Base-by-base conservation (phyloP, 2,888 invertebrate species). In the Neoascia interrupta region DNA sequence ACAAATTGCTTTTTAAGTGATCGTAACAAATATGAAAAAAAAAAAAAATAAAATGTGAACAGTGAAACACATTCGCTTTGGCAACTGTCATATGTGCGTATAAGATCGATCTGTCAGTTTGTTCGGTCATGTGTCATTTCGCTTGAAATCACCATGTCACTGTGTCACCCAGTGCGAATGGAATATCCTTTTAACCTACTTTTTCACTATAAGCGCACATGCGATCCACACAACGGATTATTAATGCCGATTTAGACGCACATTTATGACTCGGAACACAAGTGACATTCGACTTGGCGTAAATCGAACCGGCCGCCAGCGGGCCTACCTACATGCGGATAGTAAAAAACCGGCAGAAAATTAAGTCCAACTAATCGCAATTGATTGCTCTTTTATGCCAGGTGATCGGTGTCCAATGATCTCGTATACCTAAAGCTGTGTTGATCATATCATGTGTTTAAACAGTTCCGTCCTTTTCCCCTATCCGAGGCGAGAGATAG, bases 161-260 rank as follows among this genome's bases (percentile, higher is more conserved):
- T 47, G 54, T 72, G 72, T 66, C 72, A 68, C 41, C 39, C 61
- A 73, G 54, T 72, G 79, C 26, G 26, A n/a, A n/a, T n/a, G 49
- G 72, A 79, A 79, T 79, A 72, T 79, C 79, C 79, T 79, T 79
- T 56, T 73, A 79, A 72, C 79, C 79, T 68, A 79, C 49, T 61
- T 79, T 70, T 72, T 47, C 41, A 8, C 1, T 28, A n/a, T n/a
- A n/a, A 5, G 16, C 26, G 15, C 36, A 13, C 28, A 36, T 15
- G n/a, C 54, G 41, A 21, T 28, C 49, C 13, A n/a, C n/a, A 10
- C 56, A 72, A 54, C 60, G 79, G 79, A 73, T 72, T 79, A 47
- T n/a, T n/a, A 4, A 6, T 47, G 61, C 47, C 66, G 61, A 79
- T 72, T 61, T 68, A 54, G 60, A 61, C 53, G 58, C 53, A 68